These are phyloP conservation scores for Pterostichus niger DNA, from an alignment of 2,888 invertebrate species.

Conservation along the genomic window DNA sequence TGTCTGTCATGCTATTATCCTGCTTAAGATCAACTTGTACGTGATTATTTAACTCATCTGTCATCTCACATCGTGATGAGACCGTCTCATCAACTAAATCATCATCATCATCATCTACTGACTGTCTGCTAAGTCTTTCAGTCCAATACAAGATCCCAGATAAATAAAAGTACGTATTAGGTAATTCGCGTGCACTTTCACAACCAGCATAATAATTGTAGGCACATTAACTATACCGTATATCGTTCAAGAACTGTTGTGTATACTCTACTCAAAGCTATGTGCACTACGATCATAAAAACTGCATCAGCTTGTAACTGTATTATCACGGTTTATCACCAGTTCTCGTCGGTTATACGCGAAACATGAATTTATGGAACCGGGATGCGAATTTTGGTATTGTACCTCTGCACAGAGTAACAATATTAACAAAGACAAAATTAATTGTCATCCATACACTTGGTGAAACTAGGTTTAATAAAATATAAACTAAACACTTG, in stretches of 20 bases:
- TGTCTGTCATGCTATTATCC: no score
- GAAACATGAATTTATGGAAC: background rate
- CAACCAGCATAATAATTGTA: slow-evolving; percentile 27
- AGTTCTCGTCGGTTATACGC: background rate
- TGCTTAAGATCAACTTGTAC: no score
- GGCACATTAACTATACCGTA: slow-evolving; percentile 14
- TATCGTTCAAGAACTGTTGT: slow-evolving; percentile 5
- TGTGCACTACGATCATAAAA: slow-evolving; percentile 17
- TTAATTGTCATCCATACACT: no score
- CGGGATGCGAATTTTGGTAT: background rate
- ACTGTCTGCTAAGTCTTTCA: background rate
- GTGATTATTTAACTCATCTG: slow-evolving; percentile 5
- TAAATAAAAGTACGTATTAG: slow-evolving; percentile 47
- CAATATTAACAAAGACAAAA: no score
- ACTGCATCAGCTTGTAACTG: slow-evolving; percentile 12
- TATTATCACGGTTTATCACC: slow-evolving; percentile 14
- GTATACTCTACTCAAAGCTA: background rate
- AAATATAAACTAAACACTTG: no score
- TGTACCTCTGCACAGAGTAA: background rate
- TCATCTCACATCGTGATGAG: background rate
- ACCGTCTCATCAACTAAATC: background rate
- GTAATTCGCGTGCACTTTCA: slow-evolving; percentile 51
- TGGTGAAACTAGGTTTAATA: no score
- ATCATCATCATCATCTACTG: slow-evolving; percentile 22
- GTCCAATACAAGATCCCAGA: slow-evolving; percentile 15